Evolutionary conservation across 1,140 invertebrate genomes (phyloP), one percentile per base, ranked within the genome.

Genomic region (Maconellicoccus hirsutus): DNA sequence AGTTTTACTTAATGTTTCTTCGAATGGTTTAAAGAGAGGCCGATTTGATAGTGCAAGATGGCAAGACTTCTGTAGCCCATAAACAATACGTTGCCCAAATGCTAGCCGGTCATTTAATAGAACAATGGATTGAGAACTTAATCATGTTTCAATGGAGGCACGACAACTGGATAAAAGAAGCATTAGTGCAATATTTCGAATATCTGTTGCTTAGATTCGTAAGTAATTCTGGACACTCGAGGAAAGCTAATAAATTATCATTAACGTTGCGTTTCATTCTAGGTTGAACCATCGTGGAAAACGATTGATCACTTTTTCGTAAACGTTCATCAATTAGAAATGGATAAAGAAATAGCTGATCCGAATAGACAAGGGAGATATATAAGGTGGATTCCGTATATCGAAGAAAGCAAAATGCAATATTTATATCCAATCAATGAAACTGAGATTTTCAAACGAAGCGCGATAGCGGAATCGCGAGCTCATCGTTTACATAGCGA

Each of bases 121-220:
- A 66, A 66, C 61, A 66, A 66, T 66, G 61, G 61, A 66, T 66
- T 23, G 61, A 66, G 19, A 25, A 23, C 8, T 14, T 66, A 8
- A 66, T 66, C 19, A 66, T 19, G 10, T 66, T 66, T 19, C 21
- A 66, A 25, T 26, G 25, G 21, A 26, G 25, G 22, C 22, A 66
- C 22, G 61, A 66, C 16, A 19, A 66, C 8, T 66, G 61, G 61
- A 23, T 66, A 4, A 66, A 66, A 16, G 61, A 66, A 66, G 21
- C 61, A 23, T 26, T 66, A 22, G 61, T 66, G 10, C 22, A 66
- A 66, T 66, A 23, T 66, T 26, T 66, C 10, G 25, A 66, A 19
- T 66, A 66, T 26, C 7, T 14, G 3, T 10, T 26, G 21, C 61
- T 66, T 26, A 66, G 22, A 14, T 66, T 66, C 25, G 61, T 66